phyloP scores from a whole-genome alignment of 2,888 invertebrate genomes.

The Aphelenchoides bicaudatus region DNA sequence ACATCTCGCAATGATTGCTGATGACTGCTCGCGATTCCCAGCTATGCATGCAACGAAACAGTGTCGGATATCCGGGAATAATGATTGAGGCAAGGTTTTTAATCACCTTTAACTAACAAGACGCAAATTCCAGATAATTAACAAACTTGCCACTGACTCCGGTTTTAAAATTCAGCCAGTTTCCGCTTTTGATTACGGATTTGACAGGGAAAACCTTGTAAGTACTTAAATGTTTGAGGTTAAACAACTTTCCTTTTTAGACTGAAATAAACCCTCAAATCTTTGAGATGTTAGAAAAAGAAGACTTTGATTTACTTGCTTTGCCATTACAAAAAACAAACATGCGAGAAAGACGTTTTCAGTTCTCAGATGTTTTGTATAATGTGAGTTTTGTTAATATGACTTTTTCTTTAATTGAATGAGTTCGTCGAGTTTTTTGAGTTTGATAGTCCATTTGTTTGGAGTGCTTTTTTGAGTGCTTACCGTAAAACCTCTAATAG shows the following conservation, averaged over 20 bases:
- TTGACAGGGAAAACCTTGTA: not conserved
- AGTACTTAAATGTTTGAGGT: no score
- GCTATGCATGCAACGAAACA: not conserved
- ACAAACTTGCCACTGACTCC: not conserved
- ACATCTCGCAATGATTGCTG: not conserved
- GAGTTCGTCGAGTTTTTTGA: no score
- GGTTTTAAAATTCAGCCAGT: not conserved
- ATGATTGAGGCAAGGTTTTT: no score
- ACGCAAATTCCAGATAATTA: no score
- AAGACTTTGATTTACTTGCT: slow-evolving; percentile 2
- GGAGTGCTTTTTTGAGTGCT: no score
- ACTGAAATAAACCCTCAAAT: not conserved
- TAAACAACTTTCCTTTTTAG: no score
- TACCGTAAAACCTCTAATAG: no score
- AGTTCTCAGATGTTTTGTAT: not conserved
- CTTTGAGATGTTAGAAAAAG: not conserved
- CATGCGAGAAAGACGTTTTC: not conserved
- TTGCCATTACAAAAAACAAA: not conserved
- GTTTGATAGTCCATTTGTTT: no score
- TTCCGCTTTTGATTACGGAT: slow-evolving; percentile 5
- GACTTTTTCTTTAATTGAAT: no score
- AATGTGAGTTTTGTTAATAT: no score
- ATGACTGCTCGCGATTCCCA: slow-evolving; percentile 4
- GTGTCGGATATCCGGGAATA: not conserved
- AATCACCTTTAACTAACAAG: no score